Percentiles rank a stretch among this genome's conserved stretches.
phyloP scores from a whole-genome alignment of 2,888 invertebrate genomes.

The Oscheius sp. region DNA sequence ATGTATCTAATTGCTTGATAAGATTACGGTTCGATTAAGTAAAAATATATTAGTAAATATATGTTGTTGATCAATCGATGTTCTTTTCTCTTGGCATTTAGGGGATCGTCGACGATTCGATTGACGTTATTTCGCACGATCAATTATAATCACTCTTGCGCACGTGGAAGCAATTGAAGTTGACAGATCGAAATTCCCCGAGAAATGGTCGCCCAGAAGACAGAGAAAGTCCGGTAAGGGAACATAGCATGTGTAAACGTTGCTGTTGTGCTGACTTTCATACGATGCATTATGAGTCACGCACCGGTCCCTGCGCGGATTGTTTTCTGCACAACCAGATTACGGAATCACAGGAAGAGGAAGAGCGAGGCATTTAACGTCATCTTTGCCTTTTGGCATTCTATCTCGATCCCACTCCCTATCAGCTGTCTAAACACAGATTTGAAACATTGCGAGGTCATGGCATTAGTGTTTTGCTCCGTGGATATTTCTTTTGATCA shows the following conservation, averaged over 20 bases:
- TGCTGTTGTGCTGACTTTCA: slow-evolving; percentile 23
- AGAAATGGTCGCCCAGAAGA: neutral
- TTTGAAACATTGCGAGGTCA: slow-evolving; percentile 14
- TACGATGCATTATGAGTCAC: slow-evolving; percentile 26
- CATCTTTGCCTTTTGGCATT: neutral
- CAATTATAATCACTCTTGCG: neutral
- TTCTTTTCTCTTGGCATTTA: neutral
- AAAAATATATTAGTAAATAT: neutral
- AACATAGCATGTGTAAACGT: slow-evolving; percentile 16
- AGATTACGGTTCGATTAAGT: slow-evolving; percentile 21
- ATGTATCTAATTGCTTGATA: slow-evolving; percentile 8
- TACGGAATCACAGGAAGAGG: slow-evolving; percentile 9
- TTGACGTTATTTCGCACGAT: slow-evolving; percentile 2
- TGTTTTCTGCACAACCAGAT: slow-evolving; percentile 30
- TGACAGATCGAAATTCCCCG: neutral
- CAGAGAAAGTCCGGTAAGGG: neutral
- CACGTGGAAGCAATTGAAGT: slow-evolving; percentile 7
- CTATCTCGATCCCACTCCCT: neutral
- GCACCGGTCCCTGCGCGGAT: slow-evolving; percentile 32
- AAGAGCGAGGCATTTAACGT: neutral
- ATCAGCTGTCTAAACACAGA: slow-evolving; percentile 8
- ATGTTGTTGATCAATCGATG: neutral
- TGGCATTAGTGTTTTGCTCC: slow-evolving; percentile 1
- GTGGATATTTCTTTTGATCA: neutral
- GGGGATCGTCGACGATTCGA: neutral